phyloP scores from a whole-genome alignment of 2,113 vertebrate species.

The Ellobius talpinus region DNA sequence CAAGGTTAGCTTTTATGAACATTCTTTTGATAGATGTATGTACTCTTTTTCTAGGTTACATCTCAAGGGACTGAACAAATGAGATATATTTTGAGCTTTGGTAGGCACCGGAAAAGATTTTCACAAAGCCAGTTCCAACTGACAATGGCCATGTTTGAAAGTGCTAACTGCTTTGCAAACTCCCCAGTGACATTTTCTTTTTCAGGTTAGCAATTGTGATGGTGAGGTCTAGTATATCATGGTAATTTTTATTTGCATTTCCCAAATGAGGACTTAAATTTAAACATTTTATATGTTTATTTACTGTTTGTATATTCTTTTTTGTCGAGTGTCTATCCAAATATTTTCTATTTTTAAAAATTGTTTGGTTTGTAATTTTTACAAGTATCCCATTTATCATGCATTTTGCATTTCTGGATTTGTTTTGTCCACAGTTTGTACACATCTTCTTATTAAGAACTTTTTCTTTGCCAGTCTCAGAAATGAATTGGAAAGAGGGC shows the following conservation, averaged over 20 bases:
- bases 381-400: neutral
- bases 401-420: neutral
- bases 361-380: neutral
- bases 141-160: neutral
- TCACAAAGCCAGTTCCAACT: neutral
- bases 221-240: neutral
- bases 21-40: neutral
- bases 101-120: neutral
- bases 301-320: neutral
- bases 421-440: neutral
- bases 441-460: neutral
- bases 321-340: neutral
- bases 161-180: neutral
- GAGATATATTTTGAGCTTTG: neutral
- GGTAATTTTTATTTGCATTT: conserved; percentile 8
- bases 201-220: neutral
- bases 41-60: neutral
- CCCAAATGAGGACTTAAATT: neutral
- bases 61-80: neutral
- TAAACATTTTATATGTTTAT: neutral
- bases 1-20: neutral
- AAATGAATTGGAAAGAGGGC: neutral
- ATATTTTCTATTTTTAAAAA: neutral
- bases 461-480: neutral
- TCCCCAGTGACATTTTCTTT: neutral